Evolutionary conservation across 1,140 invertebrate genomes (phyloP).

Genomic region (Drosophila orosa): DNA sequence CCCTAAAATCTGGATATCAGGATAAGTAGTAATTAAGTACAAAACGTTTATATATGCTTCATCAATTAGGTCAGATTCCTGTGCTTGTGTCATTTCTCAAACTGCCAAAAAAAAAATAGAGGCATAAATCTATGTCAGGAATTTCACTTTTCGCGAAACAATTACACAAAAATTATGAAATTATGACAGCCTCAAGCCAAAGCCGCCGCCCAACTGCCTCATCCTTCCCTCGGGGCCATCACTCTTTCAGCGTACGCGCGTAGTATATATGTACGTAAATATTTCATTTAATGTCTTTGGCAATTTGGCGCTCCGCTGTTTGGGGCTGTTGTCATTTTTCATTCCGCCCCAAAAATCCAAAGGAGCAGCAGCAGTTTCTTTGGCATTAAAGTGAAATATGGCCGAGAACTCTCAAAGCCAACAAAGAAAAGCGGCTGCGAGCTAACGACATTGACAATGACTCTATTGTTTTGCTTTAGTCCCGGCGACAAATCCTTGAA

Average conservation of each 20-base stretch:
- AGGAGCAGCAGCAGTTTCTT: constrained; percentile 21
- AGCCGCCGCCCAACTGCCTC: not conserved
- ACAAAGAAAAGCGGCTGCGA: constrained; percentile 16
- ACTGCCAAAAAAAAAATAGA: constrained; percentile 1
- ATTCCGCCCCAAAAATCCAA: constrained; percentile 35
- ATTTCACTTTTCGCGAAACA: constrained; percentile 42
- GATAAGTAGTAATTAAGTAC: constrained; percentile 32
- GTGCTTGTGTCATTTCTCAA: constrained; percentile 7
- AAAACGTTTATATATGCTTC: not conserved
- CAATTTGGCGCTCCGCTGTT: constrained; percentile 57
- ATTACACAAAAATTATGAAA: constrained; percentile 49
- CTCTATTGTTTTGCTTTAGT: constrained; percentile 47
- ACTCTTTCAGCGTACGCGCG: not conserved
- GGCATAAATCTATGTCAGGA: constrained; percentile 36
- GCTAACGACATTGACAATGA: constrained; percentile 49
- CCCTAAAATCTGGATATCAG: not conserved
- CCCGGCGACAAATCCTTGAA: constrained; percentile 16
- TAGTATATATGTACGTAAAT: constrained; percentile 35
- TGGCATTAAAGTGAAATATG: constrained; percentile 76
- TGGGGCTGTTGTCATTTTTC: constrained; percentile 70
- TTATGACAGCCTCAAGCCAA: constrained; percentile 26
- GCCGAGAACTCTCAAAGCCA: constrained; percentile 27
- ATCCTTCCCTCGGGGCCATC: not conserved
- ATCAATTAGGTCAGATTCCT: constrained; percentile 20
- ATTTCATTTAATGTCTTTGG: constrained; percentile 75